Evolutionary conservation across 2,888 invertebrate species (phyloP), one percentile per base, ranked within the genome.

Genomic region (Trilocha varians): DNA sequence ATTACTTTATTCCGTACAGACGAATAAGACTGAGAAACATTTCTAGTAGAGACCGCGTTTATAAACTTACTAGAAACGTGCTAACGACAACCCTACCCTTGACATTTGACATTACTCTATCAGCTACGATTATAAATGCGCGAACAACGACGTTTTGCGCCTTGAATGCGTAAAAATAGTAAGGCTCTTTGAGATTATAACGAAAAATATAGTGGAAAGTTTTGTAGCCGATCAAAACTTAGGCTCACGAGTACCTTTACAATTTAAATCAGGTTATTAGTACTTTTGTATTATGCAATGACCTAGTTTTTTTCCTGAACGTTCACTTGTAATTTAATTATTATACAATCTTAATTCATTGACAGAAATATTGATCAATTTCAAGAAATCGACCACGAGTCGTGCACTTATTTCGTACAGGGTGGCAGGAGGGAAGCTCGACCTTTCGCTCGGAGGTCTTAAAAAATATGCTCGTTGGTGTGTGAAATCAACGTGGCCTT

Each of bases 61-160:
- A 25, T 25, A 9, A 25, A 25, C 25, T 25, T 25, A 25, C 3
- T 25, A 9, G 25, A 25, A 37, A 35, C 52, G 46, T 48, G 43
- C 52, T 47, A 46, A 45, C 46, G 58, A 42, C 59, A 55, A 49
- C 58, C 61, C 57, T 63, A 62, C 47, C 67, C 67, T 67, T 69
- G 67, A 67, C 68, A 59, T 52, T 57, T 66, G 68, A 67, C 69
- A 66, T 65, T 62, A 59, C 50, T 57, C 56, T 57, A 57, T 59
- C 59, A 57, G 42, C 13, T 32, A 50, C 53, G 59, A 55, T 52
- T 53, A 44, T 44, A 45, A 50, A 45, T 41, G 42, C 44, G 41
- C 46, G 35, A 36, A 41, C 35, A 36, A 25, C 25, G 25, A 11
- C 25, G 25, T 3, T 11, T 25, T 25, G 25, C 11, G 25, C 25